Percentiles rank a stretch among this genome's conserved stretches.
These are phyloP conservation scores for Petrosia ficiformis DNA, from an alignment of 37 sponge, comb jelly and placozoan species.

Conservation along the genomic window DNA sequence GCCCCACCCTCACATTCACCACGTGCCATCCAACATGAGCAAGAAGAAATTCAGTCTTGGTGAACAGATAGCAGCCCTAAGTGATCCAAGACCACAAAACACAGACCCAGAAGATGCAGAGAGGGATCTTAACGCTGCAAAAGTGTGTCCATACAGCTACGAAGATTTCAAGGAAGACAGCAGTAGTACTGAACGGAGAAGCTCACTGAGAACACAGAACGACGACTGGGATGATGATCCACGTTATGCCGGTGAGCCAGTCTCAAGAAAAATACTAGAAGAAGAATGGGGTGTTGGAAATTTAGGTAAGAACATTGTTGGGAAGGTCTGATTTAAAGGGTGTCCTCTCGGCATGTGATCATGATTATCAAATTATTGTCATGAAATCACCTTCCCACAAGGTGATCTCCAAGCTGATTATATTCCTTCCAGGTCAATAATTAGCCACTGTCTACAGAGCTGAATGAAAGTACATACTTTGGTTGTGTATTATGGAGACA, in stretches of 20 bases:
- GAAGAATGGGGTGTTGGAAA: constrained; percentile 16
- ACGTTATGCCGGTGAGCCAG: constrained; percentile 52
- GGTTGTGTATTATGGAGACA: too few species aligned
- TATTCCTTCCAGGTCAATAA: too few species aligned
- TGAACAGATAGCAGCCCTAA: constrained; percentile 47
- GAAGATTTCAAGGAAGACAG: neutral
- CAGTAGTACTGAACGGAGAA: neutral
- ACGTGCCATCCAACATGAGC: neutral
- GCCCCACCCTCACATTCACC: too few species aligned
- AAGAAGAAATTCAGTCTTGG: constrained; percentile 8
- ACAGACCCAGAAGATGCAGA: constrained; percentile 52
- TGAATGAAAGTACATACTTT: too few species aligned
- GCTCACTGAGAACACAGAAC: neutral
- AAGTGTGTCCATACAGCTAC: constrained; percentile 18
- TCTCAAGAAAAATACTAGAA: constrained; percentile 42
- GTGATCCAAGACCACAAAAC: constrained; percentile 48
- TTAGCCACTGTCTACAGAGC: too few species aligned
- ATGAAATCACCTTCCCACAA: too few species aligned
- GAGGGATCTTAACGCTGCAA: constrained; percentile 16
- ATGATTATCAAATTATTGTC: too few species aligned
- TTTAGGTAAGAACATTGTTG: too few species aligned
- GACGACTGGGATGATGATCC: constrained; percentile 48
- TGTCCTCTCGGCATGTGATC: neutral
- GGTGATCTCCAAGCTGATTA: too few species aligned
- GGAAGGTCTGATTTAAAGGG: too few species aligned